These are phyloP conservation scores for Crocodylus rhombifer DNA, from an alignment of 2,797 vertebrate species.

Conservation along the genomic window DNA sequence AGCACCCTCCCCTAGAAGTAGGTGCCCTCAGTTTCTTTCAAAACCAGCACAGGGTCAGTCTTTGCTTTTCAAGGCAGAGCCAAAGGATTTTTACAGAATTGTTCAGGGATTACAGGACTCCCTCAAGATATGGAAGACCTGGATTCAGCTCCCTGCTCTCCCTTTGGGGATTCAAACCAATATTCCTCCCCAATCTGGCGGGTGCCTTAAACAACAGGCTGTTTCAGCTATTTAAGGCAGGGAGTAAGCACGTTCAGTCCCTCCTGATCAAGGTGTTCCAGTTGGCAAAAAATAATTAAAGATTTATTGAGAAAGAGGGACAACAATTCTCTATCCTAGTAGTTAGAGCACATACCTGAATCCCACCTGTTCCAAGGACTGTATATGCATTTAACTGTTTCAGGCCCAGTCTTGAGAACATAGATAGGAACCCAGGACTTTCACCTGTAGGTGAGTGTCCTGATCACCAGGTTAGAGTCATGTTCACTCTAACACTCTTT, in stretches of 20 bases:
- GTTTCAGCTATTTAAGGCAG: neutral
- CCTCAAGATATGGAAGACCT: neutral
- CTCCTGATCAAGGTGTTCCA: neutral
- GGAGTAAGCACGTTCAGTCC: neutral
- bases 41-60: neutral
- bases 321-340: neutral
- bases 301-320: neutral
- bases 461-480: accelerated
- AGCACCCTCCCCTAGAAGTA: neutral
- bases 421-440: neutral
- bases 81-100: neutral
- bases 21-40: neutral
- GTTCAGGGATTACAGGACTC: neutral
- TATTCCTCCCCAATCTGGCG: neutral
- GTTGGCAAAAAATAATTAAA: neutral
- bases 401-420: neutral
- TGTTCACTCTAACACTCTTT: neutral
- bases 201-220: too few species aligned
- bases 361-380: neutral
- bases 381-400: neutral
- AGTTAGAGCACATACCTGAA: neutral
- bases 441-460: neutral
- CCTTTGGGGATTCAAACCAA: too few species aligned
- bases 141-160: neutral
- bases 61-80: neutral